Conservation (phyloP, 2,113 vertebrate genomes). For the Falcunculus frontatus region DNA sequence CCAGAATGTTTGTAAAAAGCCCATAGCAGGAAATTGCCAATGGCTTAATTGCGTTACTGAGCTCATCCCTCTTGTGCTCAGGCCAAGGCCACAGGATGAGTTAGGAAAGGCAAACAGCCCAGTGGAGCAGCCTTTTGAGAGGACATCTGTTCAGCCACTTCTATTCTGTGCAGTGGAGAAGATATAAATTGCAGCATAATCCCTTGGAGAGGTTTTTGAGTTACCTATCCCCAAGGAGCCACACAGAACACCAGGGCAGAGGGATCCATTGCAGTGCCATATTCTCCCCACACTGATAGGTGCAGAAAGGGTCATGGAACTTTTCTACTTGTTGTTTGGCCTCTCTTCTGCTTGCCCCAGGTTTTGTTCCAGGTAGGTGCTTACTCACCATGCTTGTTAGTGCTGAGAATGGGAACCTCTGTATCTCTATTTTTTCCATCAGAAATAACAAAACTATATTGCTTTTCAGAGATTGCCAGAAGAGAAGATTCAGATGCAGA, state of each 20-base stretch:
- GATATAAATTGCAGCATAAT: background rate
- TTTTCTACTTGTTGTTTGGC: background rate
- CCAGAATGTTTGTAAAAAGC: background rate
- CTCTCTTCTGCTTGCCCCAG: background rate
- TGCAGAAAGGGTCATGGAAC: background rate
- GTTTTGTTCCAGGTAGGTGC: background rate
- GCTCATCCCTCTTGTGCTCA: background rate
- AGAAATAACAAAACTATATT: background rate
- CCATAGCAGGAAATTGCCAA: background rate
- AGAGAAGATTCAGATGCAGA: background rate
- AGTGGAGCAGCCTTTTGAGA: background rate
- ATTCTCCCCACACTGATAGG: background rate
- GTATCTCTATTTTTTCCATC: background rate
- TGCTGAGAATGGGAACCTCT: background rate
- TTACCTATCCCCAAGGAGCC: background rate
- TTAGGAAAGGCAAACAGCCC: background rate
- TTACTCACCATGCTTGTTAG: background rate
- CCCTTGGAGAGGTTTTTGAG: background rate
- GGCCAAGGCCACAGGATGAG: background rate
- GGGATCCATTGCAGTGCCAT: background rate
- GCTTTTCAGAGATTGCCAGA: slow-evolving; percentile 24
- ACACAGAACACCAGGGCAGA: background rate
- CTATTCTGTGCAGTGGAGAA: background rate
- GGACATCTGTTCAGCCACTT: background rate
- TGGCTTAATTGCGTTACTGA: background rate